phyloP scores from a whole-genome alignment of 2,888 invertebrate genomes.

The Drosophila putrida region DNA sequence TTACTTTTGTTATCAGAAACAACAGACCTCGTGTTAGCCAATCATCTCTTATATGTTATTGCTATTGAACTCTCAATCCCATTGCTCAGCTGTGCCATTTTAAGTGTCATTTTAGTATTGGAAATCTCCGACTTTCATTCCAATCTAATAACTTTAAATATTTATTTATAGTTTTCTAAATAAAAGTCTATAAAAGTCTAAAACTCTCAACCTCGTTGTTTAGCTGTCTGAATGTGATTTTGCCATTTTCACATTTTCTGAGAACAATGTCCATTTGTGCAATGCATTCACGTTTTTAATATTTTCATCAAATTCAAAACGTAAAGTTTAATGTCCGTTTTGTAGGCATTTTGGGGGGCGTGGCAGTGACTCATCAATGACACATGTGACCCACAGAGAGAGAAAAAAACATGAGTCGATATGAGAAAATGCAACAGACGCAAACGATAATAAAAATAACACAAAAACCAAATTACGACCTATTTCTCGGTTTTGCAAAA shows the following conservation, averaged over 20 bases:
- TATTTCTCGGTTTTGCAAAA: slow-evolving; percentile 61
- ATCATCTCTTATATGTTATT: too few species aligned
- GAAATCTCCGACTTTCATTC: too few species aligned
- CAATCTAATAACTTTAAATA: not conserved
- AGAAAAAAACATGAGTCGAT: slow-evolving; percentile 7
- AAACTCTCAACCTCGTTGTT: not conserved
- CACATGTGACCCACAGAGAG: slow-evolving; percentile 68
- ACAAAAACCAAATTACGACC: slow-evolving; percentile 71
- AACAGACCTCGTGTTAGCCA: too few species aligned
- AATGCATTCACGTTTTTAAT: slow-evolving; percentile 57
- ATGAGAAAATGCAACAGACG: slow-evolving; percentile 39
- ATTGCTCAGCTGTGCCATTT: too few species aligned
- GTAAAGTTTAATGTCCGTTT: slow-evolving; percentile 36
- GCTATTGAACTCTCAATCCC: too few species aligned
- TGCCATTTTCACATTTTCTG: not conserved
- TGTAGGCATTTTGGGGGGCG: not conserved
- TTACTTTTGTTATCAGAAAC: too few species aligned
- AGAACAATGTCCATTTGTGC: slow-evolving; percentile 10
- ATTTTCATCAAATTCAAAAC: slow-evolving; percentile 33
- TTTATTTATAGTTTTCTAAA: not conserved
- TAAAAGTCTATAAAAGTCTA: not conserved
- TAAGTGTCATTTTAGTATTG: too few species aligned
- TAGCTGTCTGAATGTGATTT: not conserved
- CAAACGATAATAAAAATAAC: slow-evolving; percentile 33
- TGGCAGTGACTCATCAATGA: slow-evolving; percentile 68